These are phyloP conservation scores for Odontamblyopus lacepedii DNA, from an alignment of 2,797 vertebrate genomes.

Conservation along the genomic window DNA sequence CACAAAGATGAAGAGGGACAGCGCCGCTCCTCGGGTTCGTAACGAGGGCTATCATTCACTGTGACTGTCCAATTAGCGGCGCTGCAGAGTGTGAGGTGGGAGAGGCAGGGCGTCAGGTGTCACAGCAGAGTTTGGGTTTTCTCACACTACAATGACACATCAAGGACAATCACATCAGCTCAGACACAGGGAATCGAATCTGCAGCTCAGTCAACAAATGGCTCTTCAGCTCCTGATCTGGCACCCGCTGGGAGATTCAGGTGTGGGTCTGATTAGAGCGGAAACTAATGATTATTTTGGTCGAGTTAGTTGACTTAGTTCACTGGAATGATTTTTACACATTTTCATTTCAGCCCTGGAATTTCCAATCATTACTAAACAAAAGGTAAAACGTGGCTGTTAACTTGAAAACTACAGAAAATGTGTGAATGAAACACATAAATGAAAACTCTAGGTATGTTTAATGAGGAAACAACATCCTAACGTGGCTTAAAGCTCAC, in stretches of 20 bases:
- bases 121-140: conserved; percentile 14
- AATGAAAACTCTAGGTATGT: no score
- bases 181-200: background rate
- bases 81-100: conserved; percentile 33
- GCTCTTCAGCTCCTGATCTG: background rate
- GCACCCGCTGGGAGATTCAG: background rate
- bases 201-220: conserved; percentile 16
- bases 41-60: conserved; percentile 12
- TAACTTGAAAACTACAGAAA: no score
- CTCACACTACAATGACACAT: conserved; percentile 21
- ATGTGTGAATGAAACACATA: no score
- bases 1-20: background rate
- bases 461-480: no score
- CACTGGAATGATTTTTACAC: no score
- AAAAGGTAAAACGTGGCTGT: no score
- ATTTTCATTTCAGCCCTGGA: no score
- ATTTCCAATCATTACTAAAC: no score
- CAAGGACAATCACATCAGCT: conserved; percentile 24
- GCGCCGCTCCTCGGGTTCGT: conserved; percentile 16
- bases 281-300: no score
- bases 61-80: conserved; percentile 46
- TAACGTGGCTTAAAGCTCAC: no score
- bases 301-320: no score
- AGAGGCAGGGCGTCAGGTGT: conserved; percentile 30
- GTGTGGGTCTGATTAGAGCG: background rate